A percentile compares a stretch with the other conserved stretches of the same genome.
Evolutionary conservation across 2,113 vertebrate genomes (phyloP).

Genomic region (Corvus moneduloides): DNA sequence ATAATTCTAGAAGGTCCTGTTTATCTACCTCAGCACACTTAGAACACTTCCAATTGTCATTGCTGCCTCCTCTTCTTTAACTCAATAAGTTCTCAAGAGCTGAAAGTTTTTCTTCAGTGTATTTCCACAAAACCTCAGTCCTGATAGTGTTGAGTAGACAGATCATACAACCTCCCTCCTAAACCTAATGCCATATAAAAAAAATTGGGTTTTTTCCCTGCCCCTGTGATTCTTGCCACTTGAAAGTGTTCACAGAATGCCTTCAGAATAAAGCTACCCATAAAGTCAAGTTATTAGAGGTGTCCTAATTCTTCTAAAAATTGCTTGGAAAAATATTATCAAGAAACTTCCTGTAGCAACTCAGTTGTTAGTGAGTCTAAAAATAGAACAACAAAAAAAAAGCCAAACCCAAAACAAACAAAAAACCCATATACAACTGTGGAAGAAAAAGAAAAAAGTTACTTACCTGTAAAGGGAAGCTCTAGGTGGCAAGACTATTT

Average conservation of each 20-base stretch:
- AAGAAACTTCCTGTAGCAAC: background rate
- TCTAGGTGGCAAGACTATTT: background rate
- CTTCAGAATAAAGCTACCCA: background rate
- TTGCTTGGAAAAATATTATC: background rate
- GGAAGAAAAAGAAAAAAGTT: background rate
- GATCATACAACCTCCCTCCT: background rate
- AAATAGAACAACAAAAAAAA: background rate
- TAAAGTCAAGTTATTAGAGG: background rate
- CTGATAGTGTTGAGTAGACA: background rate
- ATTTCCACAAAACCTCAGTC: background rate
- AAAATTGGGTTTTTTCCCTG: rapidly evolving
- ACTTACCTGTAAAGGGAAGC: background rate
- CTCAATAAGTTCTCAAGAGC: background rate
- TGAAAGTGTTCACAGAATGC: background rate
- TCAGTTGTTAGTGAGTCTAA: background rate
- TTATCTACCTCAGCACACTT: background rate
- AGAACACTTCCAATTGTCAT: background rate
- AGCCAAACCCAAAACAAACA: no score
- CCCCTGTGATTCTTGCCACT: background rate
- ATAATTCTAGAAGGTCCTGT: background rate
- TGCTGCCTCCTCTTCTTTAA: background rate
- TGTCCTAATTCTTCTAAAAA: background rate
- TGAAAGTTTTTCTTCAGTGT: background rate
- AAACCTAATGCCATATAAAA: background rate
- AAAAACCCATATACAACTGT: background rate